Percentiles rank a stretch among this genome's conserved stretches.
phyloP scores from a whole-genome alignment of 2,113 vertebrate genomes.

The Merops nubicus region DNA sequence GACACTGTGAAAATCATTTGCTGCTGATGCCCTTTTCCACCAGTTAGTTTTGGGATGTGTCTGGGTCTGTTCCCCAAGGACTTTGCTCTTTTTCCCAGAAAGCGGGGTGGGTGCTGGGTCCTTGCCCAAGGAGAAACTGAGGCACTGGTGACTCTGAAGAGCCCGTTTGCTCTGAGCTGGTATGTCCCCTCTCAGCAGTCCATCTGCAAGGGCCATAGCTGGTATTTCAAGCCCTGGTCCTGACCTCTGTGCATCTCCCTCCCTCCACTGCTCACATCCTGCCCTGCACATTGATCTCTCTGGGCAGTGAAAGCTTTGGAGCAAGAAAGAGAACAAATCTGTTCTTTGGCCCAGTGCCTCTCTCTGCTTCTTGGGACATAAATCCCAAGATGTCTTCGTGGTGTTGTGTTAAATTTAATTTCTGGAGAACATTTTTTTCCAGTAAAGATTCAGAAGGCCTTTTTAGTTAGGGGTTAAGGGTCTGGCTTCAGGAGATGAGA shows the following conservation, averaged over 20 bases:
- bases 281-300: not conserved
- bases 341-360: not conserved
- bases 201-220: not conserved
- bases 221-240: not conserved
- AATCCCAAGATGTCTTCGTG: not conserved
- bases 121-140: not conserved
- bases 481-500: not conserved
- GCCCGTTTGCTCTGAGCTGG: not conserved
- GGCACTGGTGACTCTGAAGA: not conserved
- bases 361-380: not conserved
- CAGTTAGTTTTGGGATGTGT: not conserved
- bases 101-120: rapidly evolving
- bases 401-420: not conserved
- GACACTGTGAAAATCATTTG: not conserved
- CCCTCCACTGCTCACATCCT: not conserved
- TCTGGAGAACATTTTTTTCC: not conserved
- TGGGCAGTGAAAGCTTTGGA: not conserved
- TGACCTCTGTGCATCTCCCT: not conserved
- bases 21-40: not conserved
- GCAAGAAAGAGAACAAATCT: not conserved
- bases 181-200: rapidly evolving
- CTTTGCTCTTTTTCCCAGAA: not conserved
- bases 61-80: not conserved
- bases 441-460: not conserved
- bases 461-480: not conserved